Conservation (phyloP, 2,888 invertebrate species). For the Andricus curvator region DNA sequence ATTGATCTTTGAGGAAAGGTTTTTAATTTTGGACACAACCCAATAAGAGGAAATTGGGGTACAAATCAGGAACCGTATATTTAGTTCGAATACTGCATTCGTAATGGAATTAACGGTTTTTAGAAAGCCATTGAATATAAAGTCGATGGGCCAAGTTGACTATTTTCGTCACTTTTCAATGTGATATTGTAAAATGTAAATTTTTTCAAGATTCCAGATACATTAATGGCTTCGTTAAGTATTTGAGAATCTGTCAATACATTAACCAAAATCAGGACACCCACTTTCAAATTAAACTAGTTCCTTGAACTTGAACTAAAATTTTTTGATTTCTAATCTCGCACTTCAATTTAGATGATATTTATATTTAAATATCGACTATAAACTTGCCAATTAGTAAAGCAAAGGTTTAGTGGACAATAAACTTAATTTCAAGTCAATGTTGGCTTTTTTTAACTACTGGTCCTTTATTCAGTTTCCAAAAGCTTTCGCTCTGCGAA, state of each 20-base stretch:
- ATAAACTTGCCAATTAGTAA: neutral
- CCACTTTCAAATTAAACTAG: neutral
- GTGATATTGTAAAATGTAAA: slow-evolving; percentile 1
- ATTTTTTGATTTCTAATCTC: neutral
- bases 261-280: neutral
- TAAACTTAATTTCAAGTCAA: neutral
- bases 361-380: no score
- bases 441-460: no score
- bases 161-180: neutral
- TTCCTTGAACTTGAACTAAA: neutral
- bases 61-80: slow-evolving; percentile 46
- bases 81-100: slow-evolving; percentile 64
- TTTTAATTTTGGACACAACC: neutral
- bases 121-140: slow-evolving; percentile 67
- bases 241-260: neutral
- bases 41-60: neutral
- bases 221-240: neutral
- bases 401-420: neutral
- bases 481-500: no score
- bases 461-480: no score
- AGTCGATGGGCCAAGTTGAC: slow-evolving; percentile 47
- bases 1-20: neutral
- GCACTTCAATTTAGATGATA: no score
- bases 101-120: slow-evolving; percentile 72
- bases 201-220: neutral